Conservation (phyloP, 2,797 vertebrate species). For the Mus minutoides region DNA sequence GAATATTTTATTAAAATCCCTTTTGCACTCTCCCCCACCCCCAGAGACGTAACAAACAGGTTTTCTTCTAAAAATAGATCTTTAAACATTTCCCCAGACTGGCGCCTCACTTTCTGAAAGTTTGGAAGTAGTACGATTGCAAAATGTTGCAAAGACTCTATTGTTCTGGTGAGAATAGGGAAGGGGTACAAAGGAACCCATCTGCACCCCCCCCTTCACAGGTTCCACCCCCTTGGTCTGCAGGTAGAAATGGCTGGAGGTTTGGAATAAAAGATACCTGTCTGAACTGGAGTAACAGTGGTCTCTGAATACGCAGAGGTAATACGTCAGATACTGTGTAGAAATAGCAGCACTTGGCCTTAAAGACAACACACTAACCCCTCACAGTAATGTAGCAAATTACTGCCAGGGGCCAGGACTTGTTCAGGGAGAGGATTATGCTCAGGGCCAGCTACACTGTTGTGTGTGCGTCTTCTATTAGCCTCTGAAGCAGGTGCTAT, state of each 20-base stretch:
- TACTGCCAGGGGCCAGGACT: neutral
- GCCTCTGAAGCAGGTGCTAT: neutral
- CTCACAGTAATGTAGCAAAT: neutral
- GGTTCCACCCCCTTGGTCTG: neutral
- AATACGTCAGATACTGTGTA: neutral
- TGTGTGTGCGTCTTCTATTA: neutral
- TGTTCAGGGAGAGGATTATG: neutral
- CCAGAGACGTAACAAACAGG: neutral
- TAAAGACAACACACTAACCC: neutral
- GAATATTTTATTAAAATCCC: neutral
- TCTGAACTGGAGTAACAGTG: neutral
- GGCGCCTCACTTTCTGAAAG: neutral
- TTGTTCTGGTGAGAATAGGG: neutral
- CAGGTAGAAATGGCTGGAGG: neutral
- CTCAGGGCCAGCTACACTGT: neutral
- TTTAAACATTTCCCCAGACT: slow-evolving; percentile 22
- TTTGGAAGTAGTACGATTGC: neutral
- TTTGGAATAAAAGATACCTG: neutral
- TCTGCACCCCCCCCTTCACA: too few species aligned
- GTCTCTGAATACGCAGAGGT: neutral
- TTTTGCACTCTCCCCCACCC: neutral
- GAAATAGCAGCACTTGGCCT: neutral
- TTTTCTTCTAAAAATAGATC: slow-evolving; percentile 53
- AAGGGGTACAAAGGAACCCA: neutral
- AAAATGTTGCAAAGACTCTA: neutral